Conservation (phyloP, 92 coral and sea anemone genomes). For the Porites cylindrica region DNA sequence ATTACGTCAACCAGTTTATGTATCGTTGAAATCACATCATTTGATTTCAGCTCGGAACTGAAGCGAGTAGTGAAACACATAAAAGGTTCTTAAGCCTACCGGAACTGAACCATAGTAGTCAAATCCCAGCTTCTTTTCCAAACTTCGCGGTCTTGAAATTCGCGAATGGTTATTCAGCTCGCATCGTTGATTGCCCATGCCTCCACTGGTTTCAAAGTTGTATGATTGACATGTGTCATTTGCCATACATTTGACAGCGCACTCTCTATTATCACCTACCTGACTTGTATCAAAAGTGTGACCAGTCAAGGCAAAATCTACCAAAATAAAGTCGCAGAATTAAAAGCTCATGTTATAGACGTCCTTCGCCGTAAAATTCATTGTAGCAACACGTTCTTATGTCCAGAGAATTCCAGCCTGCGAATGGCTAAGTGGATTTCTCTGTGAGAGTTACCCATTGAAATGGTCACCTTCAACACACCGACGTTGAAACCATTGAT, state of each 20-base stretch:
- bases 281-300: no score
- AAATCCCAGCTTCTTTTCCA: neutral
- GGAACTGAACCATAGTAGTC: neutral
- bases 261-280: neutral
- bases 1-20: no score
- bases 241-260: conserved; percentile 13
- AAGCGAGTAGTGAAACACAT: no score
- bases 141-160: neutral
- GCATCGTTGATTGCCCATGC: neutral
- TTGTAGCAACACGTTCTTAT: no score
- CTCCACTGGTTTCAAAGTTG: neutral
- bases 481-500: no score
- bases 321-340: neutral
- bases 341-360: neutral
- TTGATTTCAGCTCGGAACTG: no score
- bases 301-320: neutral
- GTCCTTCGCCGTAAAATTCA: no score
- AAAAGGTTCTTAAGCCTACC: neutral
- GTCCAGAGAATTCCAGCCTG: no score
- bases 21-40: no score
- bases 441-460: no score
- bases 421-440: no score
- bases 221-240: conserved; percentile 35
- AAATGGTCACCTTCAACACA: no score
- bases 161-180: conserved; percentile 1